These are phyloP conservation scores for Scalopus aquaticus DNA, from an alignment of 2,113 vertebrate species.

Conservation along the genomic window DNA sequence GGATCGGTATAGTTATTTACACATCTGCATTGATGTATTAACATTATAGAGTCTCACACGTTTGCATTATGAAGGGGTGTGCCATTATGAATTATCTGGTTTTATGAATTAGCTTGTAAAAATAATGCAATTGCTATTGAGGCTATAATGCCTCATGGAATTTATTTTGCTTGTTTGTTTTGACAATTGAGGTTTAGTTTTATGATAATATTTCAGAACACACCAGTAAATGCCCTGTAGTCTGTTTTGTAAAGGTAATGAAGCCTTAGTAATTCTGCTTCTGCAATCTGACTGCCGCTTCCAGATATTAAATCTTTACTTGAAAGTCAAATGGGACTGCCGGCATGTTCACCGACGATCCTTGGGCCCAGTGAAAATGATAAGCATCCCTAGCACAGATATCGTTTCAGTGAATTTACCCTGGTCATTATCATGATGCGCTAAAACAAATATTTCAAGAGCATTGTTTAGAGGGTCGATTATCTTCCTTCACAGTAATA, in stretches of 20 bases:
- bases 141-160: slow-evolving; percentile 62
- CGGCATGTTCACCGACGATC: neutral
- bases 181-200: slow-evolving; percentile 77
- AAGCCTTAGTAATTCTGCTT: slow-evolving; percentile 42
- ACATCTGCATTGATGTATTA: slow-evolving; percentile 61
- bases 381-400: neutral
- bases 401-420: neutral
- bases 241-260: slow-evolving; percentile 70
- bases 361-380: neutral
- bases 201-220: slow-evolving; percentile 74
- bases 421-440: neutral
- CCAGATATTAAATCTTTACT: slow-evolving; percentile 57
- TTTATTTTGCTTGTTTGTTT: slow-evolving; percentile 79
- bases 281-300: neutral
- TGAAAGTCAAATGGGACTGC: neutral
- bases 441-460: neutral
- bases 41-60: neutral
- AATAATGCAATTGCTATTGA: slow-evolving; percentile 72
- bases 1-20: slow-evolving; percentile 60
- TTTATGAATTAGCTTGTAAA: slow-evolving; percentile 79
- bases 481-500: neutral
- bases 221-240: slow-evolving; percentile 65
- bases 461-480: neutral
- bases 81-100: slow-evolving; percentile 64
- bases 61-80: slow-evolving; percentile 35